Conservation (phyloP, 2,113 vertebrate genomes). For the Patagioenas fasciata region DNA sequence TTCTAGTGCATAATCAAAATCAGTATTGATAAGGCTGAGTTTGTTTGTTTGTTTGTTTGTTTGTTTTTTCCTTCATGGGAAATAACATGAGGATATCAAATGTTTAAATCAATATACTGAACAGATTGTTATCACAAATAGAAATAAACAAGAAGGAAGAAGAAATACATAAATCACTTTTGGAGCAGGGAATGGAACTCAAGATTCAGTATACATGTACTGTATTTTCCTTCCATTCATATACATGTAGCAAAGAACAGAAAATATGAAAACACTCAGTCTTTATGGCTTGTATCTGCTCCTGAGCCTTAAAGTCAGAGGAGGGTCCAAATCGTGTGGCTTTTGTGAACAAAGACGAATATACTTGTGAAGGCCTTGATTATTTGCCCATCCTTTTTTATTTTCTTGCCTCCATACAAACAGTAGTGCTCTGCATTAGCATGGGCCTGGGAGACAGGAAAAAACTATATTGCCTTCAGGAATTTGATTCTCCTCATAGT, state of each 20-base stretch:
- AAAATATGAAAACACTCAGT: background rate
- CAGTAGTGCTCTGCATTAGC: background rate
- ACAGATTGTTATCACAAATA: background rate
- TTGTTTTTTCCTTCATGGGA: background rate
- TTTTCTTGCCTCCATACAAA: background rate
- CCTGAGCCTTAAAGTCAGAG: background rate
- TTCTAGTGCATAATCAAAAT: background rate
- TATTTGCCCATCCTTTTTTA: background rate
- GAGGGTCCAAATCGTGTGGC: background rate
- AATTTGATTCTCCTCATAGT: background rate
- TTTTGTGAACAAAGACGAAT: background rate
- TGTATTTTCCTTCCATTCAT: background rate
- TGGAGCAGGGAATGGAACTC: background rate
- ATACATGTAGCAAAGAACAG: background rate
- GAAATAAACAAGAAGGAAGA: background rate
- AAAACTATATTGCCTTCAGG: background rate
- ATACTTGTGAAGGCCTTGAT: background rate
- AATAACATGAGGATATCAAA: background rate
- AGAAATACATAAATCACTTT: background rate
- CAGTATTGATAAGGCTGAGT: background rate
- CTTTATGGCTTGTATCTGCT: background rate
- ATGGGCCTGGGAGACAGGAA: rapidly evolving
- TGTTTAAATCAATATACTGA: background rate
- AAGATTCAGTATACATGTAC: background rate
- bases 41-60: too few species aligned